Evolutionary conservation across 2,797 vertebrate genomes (phyloP), one percentile per base, ranked within the genome.

Genomic region (Siniperca obscura): DNA sequence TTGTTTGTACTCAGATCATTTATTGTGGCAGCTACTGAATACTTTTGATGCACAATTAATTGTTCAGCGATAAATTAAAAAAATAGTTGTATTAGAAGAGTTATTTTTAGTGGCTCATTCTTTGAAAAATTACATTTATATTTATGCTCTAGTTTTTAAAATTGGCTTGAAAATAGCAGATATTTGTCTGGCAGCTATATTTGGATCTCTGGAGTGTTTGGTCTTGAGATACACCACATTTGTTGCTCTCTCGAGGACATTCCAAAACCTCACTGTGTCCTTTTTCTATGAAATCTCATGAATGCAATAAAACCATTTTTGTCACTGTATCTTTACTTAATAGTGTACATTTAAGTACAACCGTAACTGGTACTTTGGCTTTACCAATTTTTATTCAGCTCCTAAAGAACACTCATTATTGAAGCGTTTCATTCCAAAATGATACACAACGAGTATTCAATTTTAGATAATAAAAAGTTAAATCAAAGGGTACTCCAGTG

Each of bases 11-110:
- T 83, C 42, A 30, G 40, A 78, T 77, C n/a, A 67, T 67, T 81
- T 81, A 78, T 78, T 74, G 75, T 87, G 88, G 90, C 91, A 90
- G 92, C 91, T 92, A 87, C 70, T 65, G 44, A 72, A 72, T 67
- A 74, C 17, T 71, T 81, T 72, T 55, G 56, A 83, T 81, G 75
- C 85, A 78, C 67, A 84, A 66, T 59, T 2, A 69, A 36, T 48
- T 52, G 13, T 79, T 70, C 3, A 48, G n/a, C 0, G n/a, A 40
- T 55, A 55, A 56, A 74, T 40, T n/a, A 61, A 34, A 38, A 69
- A 72, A 46, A 56, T 1, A 27, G 56, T 46, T 40, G 50, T 57
- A 22, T 72, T 34, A 34, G 68, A 61, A 52, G 40, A 36, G 7
- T 38, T 11, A 14, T 57, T 80, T 66, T 76, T 52, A 70, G 70